Evolutionary conservation across 2,113 vertebrate genomes (phyloP).

Genomic region (Typhlomys cinereus): DNA sequence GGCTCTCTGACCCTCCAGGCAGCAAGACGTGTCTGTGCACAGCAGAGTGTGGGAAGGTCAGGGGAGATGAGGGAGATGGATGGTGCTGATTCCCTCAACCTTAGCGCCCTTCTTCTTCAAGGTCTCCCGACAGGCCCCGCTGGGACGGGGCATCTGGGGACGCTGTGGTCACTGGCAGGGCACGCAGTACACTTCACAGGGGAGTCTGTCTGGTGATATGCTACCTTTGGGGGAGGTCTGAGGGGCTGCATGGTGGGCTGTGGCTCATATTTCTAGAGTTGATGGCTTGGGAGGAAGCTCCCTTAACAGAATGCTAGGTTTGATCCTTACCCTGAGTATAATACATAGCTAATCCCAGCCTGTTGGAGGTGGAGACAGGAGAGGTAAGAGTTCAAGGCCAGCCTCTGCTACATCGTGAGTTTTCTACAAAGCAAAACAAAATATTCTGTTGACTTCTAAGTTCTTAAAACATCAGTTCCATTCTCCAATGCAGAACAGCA

Average conservation of each 20-base stretch:
- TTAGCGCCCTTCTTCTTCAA: not conserved
- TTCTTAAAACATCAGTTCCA: not conserved
- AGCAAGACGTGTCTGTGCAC: not conserved
- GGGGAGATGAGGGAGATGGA: not conserved
- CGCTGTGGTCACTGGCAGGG: not conserved
- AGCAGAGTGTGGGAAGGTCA: not conserved
- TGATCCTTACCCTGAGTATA: not conserved
- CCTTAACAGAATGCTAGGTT: not conserved
- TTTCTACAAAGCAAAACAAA: not conserved
- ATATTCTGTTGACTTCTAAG: not conserved
- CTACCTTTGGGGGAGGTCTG: too few species aligned
- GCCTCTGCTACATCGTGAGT: not conserved
- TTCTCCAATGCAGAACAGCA: not conserved
- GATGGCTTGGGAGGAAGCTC: not conserved
- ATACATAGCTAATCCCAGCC: not conserved
- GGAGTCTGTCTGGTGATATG: too few species aligned
- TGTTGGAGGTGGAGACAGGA: not conserved
- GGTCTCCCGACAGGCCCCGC: not conserved
- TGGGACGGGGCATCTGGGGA: not conserved
- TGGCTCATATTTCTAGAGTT: not conserved
- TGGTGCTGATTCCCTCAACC: not conserved
- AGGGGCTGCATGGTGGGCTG: not conserved
- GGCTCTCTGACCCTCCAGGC: not conserved
- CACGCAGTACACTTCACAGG: rapidly evolving
- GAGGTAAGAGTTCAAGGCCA: not conserved